Evolutionary conservation across 2,797 vertebrate genomes (phyloP).

Genomic region (Coranthus polyacanthus): DNA sequence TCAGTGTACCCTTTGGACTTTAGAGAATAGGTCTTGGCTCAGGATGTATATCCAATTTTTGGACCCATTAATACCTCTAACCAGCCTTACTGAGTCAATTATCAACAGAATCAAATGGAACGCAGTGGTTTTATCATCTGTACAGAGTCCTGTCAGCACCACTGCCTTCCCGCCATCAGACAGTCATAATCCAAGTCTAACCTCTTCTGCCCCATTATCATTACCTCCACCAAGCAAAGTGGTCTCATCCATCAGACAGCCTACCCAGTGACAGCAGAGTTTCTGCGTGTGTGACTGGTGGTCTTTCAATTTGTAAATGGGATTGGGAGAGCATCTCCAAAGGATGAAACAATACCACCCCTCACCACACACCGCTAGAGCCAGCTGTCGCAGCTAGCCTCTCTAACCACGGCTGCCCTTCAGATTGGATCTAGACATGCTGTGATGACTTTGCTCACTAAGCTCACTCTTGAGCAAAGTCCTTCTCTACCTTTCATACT

Average conservation of each 20-base stretch:
- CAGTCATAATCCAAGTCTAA: conserved; percentile 46
- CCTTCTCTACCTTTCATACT: conserved; percentile 9
- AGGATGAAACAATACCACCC: conserved; percentile 70
- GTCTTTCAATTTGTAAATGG: conserved; percentile 61
- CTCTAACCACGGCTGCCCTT: conserved; percentile 33
- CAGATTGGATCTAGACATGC: conserved; percentile 33
- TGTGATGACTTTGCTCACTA: conserved; percentile 27
- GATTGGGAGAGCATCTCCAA: conserved; percentile 52
- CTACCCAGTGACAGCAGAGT: conserved; percentile 49
- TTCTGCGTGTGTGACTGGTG: conserved; percentile 51
- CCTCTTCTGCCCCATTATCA: conserved; percentile 53
- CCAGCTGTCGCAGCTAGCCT: conserved; percentile 48
- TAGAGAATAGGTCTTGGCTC: conserved; percentile 15
- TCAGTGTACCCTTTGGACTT: conserved; percentile 14
- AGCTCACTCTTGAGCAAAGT: no score
- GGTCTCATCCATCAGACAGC: conserved; percentile 68
- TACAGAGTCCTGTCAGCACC: conserved; percentile 7
- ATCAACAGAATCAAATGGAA: conserved; percentile 39
- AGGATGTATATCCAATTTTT: conserved; percentile 21
- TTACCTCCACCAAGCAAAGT: conserved; percentile 55
- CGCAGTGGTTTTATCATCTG: conserved; percentile 19
- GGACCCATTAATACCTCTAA: conserved; percentile 38
- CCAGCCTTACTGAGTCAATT: conserved; percentile 42
- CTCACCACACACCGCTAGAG: conserved; percentile 57
- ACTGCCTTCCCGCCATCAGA: conserved; percentile 31